Percentiles rank a stretch among this genome's conserved stretches.
Evolutionary conservation across 2,888 invertebrate species (phyloP).

Genomic region (Zele albiditarsus): DNA sequence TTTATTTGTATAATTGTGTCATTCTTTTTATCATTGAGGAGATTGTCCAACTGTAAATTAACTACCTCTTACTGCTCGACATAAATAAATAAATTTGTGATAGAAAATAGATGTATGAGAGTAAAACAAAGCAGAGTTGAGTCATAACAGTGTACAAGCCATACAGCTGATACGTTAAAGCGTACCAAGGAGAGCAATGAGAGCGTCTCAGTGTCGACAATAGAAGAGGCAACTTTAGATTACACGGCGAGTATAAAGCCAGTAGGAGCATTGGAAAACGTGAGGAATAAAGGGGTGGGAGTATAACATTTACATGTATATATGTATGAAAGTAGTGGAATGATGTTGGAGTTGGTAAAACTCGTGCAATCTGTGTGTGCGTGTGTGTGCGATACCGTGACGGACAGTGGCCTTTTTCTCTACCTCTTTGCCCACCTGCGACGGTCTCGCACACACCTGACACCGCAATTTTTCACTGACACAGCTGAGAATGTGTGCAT

Average conservation of each 20-base stretch:
- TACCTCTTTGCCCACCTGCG: constrained; percentile 14
- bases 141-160: no score
- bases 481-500: constrained; percentile 10
- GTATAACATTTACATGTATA: no score
- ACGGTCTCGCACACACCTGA: constrained; percentile 14
- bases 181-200: not conserved
- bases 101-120: no score
- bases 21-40: not conserved
- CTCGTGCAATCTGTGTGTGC: not conserved
- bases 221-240: not conserved
- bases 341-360: constrained; percentile 17
- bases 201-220: not conserved
- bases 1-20: not conserved
- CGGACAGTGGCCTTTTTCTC: constrained; percentile 60
- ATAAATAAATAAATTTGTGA: no score
- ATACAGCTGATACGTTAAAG: not conserved
- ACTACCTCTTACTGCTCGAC: no score
- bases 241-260: not conserved
- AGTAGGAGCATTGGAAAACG: not conserved
- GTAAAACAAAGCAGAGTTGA: no score
- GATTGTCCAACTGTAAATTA: no score
- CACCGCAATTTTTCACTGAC: constrained; percentile 14
- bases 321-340: not conserved
- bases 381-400: constrained; percentile 56
- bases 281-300: not conserved